Conservation (phyloP, 2,888 invertebrate species). For the Elegia similella region DNA sequence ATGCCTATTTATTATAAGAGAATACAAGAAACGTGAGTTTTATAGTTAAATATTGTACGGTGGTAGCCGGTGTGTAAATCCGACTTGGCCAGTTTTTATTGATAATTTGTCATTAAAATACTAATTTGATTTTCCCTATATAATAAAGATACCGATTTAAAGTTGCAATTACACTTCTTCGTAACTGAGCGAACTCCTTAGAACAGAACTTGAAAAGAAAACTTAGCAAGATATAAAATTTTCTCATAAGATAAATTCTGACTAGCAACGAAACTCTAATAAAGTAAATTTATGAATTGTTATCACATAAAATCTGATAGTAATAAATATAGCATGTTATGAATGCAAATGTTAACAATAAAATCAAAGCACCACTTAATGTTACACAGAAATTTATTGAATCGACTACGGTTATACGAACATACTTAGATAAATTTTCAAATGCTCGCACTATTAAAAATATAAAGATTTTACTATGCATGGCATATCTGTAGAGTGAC, state of each 20-base stretch:
- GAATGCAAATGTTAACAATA: slow-evolving; percentile 31
- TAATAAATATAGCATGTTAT: slow-evolving; percentile 25
- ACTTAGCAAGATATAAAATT: slow-evolving; percentile 14
- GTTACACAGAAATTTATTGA: slow-evolving; percentile 23
- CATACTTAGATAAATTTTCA: slow-evolving; percentile 12
- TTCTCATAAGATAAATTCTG: slow-evolving; percentile 6
- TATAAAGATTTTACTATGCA: not conserved
- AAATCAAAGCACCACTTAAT: slow-evolving; percentile 32
- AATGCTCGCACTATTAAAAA: not conserved
- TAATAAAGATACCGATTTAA: no score
- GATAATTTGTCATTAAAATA: no score
- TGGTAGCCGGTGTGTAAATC: no score
- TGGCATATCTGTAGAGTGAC: not conserved
- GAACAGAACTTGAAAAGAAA: no score
- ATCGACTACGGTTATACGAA: slow-evolving; percentile 17
- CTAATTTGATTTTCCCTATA: no score
- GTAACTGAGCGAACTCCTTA: no score
- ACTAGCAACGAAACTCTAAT: slow-evolving; percentile 3
- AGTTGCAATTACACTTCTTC: no score
- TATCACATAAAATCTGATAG: slow-evolving; percentile 23
- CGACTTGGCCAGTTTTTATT: no score
- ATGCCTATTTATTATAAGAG: no score
- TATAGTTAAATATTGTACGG: no score
- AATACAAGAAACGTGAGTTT: no score
- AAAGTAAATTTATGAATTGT: slow-evolving; percentile 20